Evolutionary conservation across 1,140 invertebrate species (phyloP).

Genomic region (Drosophila mauritiana): DNA sequence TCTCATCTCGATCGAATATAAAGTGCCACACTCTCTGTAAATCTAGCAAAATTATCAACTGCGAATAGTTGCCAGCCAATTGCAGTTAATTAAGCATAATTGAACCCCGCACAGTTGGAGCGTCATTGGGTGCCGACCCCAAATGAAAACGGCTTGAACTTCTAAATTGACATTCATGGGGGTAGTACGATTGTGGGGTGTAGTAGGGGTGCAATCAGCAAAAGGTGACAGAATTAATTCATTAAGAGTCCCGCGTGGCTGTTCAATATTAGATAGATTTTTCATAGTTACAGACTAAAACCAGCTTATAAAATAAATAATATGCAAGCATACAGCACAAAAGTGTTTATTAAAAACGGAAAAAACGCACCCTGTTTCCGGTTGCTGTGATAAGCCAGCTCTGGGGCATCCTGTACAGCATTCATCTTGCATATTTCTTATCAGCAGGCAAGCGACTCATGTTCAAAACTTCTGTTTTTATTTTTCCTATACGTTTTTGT

Average conservation of each 20-base stretch:
- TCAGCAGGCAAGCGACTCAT: constrained; percentile 23
- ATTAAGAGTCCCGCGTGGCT: too few species aligned
- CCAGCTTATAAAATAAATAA: too few species aligned
- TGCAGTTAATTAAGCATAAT: constrained; percentile 77
- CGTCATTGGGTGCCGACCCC: constrained; percentile 29
- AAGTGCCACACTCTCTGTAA: constrained; percentile 20
- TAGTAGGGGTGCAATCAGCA: not conserved
- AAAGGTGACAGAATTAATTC: not conserved
- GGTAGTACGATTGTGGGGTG: too few species aligned
- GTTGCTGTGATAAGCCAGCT: constrained; percentile 12
- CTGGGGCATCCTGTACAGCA: constrained; percentile 1
- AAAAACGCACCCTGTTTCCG: constrained; percentile 1
- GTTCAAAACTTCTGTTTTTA: constrained; percentile 7
- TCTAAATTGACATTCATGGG: constrained; percentile 53
- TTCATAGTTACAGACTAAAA: not conserved
- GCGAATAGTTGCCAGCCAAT: constrained; percentile 51
- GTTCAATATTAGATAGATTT: not conserved
- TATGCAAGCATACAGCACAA: too few species aligned
- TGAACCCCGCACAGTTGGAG: constrained; percentile 63
- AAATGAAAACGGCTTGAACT: constrained; percentile 51
- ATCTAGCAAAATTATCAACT: constrained; percentile 26
- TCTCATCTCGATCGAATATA: constrained; percentile 23
- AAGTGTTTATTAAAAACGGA: too few species aligned
- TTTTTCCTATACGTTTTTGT: constrained; percentile 1
- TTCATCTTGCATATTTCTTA: constrained; percentile 30